These are phyloP conservation scores for Nymphalis urticae DNA, from an alignment of 2,888 invertebrate species.

Conservation along the genomic window DNA sequence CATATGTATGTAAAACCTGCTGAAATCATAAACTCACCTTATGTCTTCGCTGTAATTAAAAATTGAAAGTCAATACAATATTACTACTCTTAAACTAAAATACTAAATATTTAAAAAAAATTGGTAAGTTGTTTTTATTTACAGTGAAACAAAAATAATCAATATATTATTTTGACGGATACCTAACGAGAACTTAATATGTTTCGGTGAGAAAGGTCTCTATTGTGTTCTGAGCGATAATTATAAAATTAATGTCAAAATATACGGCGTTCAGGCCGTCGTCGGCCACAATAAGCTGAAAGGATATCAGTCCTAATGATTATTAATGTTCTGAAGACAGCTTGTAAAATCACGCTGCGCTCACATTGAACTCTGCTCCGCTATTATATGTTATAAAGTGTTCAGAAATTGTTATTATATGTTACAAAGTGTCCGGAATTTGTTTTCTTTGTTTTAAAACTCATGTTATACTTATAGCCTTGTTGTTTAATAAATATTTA, in stretches of 20 bases:
- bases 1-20: too few relatives aligned
- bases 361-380: slow-evolving; percentile 35
- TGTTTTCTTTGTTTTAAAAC: slow-evolving; percentile 23
- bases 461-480: background rate
- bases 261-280: slow-evolving; percentile 56
- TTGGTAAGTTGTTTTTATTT: background rate
- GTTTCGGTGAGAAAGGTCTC: slow-evolving; percentile 57
- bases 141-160: background rate
- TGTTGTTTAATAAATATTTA: background rate
- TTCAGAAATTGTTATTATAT: slow-evolving; percentile 26
- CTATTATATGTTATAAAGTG: slow-evolving; percentile 24
- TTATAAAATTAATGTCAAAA: slow-evolving; percentile 74
- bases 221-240: slow-evolving; percentile 64
- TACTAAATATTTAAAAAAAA: too few relatives aligned
- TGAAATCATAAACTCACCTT: too few relatives aligned
- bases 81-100: too few relatives aligned
- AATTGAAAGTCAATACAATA: too few relatives aligned
- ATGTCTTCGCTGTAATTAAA: too few relatives aligned
- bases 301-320: slow-evolving; percentile 65
- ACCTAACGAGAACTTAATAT: slow-evolving; percentile 42
- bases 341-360: slow-evolving; percentile 56
- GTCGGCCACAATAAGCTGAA: slow-evolving; percentile 54
- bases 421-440: slow-evolving; percentile 27
- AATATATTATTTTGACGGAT: background rate
- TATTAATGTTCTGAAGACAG: slow-evolving; percentile 65